These are phyloP conservation scores for Cephus pulcher DNA, from an alignment of 2,888 invertebrate species.

Conservation along the genomic window DNA sequence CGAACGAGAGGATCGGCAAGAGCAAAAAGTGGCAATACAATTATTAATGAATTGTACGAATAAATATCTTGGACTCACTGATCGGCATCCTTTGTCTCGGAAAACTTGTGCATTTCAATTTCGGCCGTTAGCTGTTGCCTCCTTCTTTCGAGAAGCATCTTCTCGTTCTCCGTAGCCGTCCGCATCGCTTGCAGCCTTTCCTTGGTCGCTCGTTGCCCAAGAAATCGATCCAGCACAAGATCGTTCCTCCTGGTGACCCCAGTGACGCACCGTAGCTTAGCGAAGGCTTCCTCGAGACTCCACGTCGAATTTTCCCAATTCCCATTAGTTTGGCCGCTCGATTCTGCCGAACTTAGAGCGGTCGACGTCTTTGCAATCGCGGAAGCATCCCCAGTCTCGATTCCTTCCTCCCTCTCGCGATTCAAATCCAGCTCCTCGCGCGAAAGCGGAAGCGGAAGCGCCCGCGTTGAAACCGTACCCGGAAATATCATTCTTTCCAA, in stretches of 20 bases:
- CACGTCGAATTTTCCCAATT: slow-evolving; percentile 48
- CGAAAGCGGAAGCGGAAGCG: slow-evolving; percentile 37
- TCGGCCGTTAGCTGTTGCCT: slow-evolving; percentile 76
- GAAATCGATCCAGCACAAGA: slow-evolving; percentile 77
- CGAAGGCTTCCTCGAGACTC: slow-evolving; percentile 74
- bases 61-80: slow-evolving; percentile 70
- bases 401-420: slow-evolving; percentile 56
- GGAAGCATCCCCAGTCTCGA: slow-evolving; percentile 48
- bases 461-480: slow-evolving; percentile 62
- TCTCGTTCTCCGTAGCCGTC: slow-evolving; percentile 79
- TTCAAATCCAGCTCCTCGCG: slow-evolving; percentile 53
- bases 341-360: slow-evolving; percentile 57
- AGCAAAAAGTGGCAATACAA: neutral
- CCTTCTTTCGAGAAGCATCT: slow-evolving; percentile 75
- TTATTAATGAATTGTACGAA: neutral
- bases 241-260: slow-evolving; percentile 81
- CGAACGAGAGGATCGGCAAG: too few species aligned
- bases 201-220: slow-evolving; percentile 79
- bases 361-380: slow-evolving; percentile 66
- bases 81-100: slow-evolving; percentile 83
- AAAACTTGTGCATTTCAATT: slow-evolving; percentile 82
- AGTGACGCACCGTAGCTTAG: slow-evolving; percentile 81
- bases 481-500: slow-evolving; percentile 83
- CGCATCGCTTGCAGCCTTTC: slow-evolving; percentile 78
- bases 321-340: too few species aligned